phyloP scores from a whole-genome alignment of 2,888 invertebrate species.

The Adineta ricciae region DNA sequence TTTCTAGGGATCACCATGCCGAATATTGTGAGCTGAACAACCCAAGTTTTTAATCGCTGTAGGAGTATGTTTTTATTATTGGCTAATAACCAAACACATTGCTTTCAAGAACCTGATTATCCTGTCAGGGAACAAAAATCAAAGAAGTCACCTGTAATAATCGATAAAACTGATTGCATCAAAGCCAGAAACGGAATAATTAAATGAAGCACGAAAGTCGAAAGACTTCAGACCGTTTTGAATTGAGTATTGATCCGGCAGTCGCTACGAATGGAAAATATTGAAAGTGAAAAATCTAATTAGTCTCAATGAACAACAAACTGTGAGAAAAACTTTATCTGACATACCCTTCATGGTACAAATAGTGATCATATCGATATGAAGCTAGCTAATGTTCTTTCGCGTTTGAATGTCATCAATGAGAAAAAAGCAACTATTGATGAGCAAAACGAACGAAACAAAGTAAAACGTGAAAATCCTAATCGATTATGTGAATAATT shows the following conservation, averaged over 20 bases:
- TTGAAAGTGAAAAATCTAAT: constrained; percentile 1
- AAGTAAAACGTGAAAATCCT: background rate
- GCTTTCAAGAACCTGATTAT: constrained; percentile 17
- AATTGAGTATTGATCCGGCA: background rate
- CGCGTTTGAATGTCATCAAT: background rate
- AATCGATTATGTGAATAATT: background rate
- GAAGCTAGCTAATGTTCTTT: background rate
- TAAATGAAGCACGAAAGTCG: background rate
- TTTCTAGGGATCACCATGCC: too few relatives aligned
- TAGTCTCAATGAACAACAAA: background rate
- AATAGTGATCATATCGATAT: background rate
- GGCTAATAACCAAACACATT: background rate
- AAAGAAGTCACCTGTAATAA: background rate
- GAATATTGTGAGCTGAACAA: too few relatives aligned
- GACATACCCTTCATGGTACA: background rate
- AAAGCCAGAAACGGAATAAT: background rate
- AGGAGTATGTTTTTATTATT: background rate
- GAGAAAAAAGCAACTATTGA: background rate
- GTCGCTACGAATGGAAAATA: background rate
- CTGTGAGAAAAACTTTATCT: background rate
- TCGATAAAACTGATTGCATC: background rate
- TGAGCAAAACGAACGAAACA: constrained; percentile 15
- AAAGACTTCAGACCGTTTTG: background rate
- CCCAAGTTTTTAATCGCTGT: background rate
- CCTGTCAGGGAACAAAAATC: background rate